These are phyloP conservation scores for Syrista parreyssii DNA, from an alignment of 2,888 invertebrate species.

Conservation along the genomic window DNA sequence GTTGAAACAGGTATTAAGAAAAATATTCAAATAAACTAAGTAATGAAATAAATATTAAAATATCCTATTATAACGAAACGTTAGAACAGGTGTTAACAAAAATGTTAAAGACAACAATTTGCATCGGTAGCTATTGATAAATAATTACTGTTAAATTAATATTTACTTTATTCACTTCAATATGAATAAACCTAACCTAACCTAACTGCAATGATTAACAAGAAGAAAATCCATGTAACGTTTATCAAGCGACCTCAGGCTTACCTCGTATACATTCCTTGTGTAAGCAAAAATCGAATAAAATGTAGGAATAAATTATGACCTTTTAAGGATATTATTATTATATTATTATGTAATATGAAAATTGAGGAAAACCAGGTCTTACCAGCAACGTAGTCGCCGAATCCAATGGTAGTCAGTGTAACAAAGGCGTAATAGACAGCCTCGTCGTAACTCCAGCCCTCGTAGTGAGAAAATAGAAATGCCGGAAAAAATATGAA, in stretches of 20 bases:
- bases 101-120: neutral
- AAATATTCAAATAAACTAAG: no score
- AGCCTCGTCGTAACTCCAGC: constrained; percentile 86
- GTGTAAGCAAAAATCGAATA: neutral
- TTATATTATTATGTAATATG: neutral
- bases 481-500: constrained; percentile 89
- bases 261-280: constrained; percentile 63
- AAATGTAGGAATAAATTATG: neutral
- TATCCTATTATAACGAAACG: constrained; percentile 38
- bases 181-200: neutral
- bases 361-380: neutral
- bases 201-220: neutral
- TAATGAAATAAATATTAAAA: no score
- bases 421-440: constrained; percentile 91
- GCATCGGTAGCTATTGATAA: neutral
- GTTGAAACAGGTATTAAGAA: neutral
- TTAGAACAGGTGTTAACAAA: neutral
- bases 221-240: constrained; percentile 50
- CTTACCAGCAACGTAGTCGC: constrained; percentile 89
- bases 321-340: neutral
- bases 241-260: neutral
- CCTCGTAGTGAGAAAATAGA: constrained; percentile 85
- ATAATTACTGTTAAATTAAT: neutral
- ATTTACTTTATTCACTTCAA: neutral
- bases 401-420: constrained; percentile 90